Evolutionary conservation across 2,888 invertebrate species (phyloP).

Genomic region (Kuschelorhynchus macadamiae): DNA sequence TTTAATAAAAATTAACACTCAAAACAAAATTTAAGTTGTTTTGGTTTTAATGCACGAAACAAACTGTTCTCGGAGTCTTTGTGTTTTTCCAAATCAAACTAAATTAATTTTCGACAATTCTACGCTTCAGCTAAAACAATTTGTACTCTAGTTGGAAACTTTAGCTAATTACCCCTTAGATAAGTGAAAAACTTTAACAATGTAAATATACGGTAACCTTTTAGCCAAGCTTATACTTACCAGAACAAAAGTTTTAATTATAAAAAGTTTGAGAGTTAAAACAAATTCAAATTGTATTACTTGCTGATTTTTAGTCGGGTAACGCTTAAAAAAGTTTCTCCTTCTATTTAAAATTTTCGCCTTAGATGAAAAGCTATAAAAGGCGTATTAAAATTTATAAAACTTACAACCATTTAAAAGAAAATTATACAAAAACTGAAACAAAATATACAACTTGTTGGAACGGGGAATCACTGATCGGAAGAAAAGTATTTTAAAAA

Average conservation of each 20-base stretch:
- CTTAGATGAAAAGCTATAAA: background rate
- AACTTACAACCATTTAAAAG: no score
- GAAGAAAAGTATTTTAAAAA: no score
- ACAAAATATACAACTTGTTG: no score
- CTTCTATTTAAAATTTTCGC: background rate
- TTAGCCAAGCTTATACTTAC: slow-evolving; percentile 13
- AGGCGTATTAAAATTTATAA: slow-evolving; percentile 5
- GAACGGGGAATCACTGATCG: no score
- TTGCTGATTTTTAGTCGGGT: slow-evolving; percentile 5
- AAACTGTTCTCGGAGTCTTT: no score
- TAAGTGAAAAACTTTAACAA: slow-evolving; percentile 24
- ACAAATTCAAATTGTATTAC: slow-evolving; percentile 15
- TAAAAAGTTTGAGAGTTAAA: slow-evolving; percentile 25
- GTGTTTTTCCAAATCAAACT: no score
- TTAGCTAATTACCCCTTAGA: slow-evolving; percentile 17
- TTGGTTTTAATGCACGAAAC: no score
- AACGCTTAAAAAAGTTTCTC: background rate
- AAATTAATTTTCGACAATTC: background rate
- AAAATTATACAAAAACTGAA: no score
- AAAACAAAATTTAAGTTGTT: no score
- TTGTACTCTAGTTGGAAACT: slow-evolving; percentile 14
- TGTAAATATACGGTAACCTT: slow-evolving; percentile 26
- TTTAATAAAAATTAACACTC: no score
- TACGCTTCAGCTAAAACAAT: background rate
- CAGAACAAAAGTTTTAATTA: slow-evolving; percentile 36